Percentiles rank a stretch among this genome's conserved stretches.
phyloP scores from a whole-genome alignment of 2,113 vertebrate species.

The Pan troglodytes region NHGRI_mPanTro3-v2.1_pri NC_072403.2:100933001-100933500 shows the following conservation, averaged over 20 bases:
- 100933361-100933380: slow-evolving; percentile 20
- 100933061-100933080: background rate
- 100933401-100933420: background rate
- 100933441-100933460: background rate
- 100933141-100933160: background rate
- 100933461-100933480: background rate
- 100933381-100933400: background rate
- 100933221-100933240: no score
- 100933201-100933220: background rate
- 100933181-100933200: background rate
- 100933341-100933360: background rate
- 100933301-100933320: background rate
- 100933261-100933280: background rate
- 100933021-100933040: background rate
- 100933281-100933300: background rate
- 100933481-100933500: background rate
- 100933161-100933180: background rate
- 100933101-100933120: background rate
- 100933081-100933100: background rate
- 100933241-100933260: no score
- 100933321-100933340: background rate
- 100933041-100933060: background rate
- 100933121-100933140: background rate
- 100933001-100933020: background rate
- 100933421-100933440: background rate